A percentile compares a stretch with the other conserved stretches of the same genome.
Evolutionary conservation across 2,113 vertebrate genomes (phyloP).

Genomic region (Rafetus swinhoei): DNA sequence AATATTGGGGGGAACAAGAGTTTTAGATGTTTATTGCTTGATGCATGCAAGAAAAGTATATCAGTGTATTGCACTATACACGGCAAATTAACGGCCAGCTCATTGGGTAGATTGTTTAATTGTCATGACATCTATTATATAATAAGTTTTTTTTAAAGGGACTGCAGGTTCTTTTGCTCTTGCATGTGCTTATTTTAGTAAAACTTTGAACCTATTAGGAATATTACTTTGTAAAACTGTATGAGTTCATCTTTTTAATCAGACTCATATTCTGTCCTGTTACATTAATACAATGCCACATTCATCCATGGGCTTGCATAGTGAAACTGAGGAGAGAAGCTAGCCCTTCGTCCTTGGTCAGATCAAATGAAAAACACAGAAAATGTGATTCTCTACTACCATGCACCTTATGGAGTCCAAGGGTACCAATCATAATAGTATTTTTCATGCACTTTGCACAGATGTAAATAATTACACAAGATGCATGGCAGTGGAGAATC

Average conservation of each 20-base stretch:
- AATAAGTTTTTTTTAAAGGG: not conserved
- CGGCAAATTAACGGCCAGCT: not conserved
- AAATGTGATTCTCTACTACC: not conserved
- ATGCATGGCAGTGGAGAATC: not conserved
- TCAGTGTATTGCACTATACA: not conserved
- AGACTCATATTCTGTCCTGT: accelerated
- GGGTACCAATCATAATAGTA: not conserved
- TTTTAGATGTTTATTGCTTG: not conserved
- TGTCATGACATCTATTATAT: not conserved
- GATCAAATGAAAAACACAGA: not conserved
- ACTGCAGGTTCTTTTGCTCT: not conserved
- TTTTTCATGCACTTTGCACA: not conserved
- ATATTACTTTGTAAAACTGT: not conserved
- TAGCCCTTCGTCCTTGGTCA: not conserved
- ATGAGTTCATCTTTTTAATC: not conserved
- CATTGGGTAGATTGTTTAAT: accelerated
- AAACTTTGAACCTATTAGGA: too few relatives aligned
- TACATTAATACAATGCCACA: not conserved
- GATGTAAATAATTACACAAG: not conserved
- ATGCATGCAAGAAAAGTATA: not conserved
- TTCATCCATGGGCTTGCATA: not conserved
- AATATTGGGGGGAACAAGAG: accelerated
- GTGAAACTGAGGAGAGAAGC: not conserved
- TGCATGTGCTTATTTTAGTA: not conserved
- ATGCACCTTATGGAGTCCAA: not conserved